Base-by-base conservation (phyloP, 2,113 vertebrate genomes). In the Varanus salvator region DNA sequence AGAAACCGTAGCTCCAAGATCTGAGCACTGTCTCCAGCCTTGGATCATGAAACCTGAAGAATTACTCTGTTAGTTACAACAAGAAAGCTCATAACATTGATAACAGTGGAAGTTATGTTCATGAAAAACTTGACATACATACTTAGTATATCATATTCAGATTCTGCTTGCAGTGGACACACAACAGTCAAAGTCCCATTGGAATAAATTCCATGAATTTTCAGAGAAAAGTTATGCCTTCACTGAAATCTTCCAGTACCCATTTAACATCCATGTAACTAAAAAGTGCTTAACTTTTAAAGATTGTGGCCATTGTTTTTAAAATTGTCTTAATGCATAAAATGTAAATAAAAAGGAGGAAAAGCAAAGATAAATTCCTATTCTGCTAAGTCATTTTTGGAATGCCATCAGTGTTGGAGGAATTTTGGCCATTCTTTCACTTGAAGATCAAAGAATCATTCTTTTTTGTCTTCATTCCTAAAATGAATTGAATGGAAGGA, bases 401-500 rank as follows among this genome's bases (percentile, higher is more conserved):
- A 89, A 91, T 93, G 77, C 60, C 92, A 93, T 91, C 72, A 87
- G 92, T 92, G 90, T 91, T 91, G 90, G 44, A 64, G 21, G 17
- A 11, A 9, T 64, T 1, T 21, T 38, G 6, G 54, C 90, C 89
- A 82, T 89, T 93, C 89, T 92, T 95, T 94, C 90, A 90, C 93
- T 90, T 57, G 68, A 93, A 95, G 91, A 93, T 92, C 83, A 95
- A 94, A 93, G 92, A 93, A 87, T 89, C 92, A 93, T 3, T 21
- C 6, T 25, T 54, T 96, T 93, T 93, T 90, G 80, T 94, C 92
- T 94, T 74, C 87, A 92, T 90, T 89, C 87, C 72, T 85, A 94
- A 94, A 94, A 96, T 94, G 92, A 94, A 95, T 93, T 92, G 91
- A 90, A 95, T 84, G 87, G 68, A 64, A 86, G 86, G 88, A 75